Base-by-base conservation (phyloP, 2,113 vertebrate species). In the human (Homo sapiens) region DNA sequence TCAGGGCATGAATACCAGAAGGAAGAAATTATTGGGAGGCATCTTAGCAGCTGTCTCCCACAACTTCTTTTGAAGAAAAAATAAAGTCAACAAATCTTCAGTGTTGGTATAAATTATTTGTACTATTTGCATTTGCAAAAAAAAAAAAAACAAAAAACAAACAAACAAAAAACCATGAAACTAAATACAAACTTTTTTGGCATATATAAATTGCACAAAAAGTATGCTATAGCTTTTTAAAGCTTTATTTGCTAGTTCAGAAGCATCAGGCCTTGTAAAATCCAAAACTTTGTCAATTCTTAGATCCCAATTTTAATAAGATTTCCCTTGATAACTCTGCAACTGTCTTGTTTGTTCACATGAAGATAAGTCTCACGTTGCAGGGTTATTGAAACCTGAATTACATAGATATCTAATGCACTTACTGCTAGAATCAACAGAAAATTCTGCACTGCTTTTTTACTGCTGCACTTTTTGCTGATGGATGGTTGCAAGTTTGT, bases 401-500 rank as follows among this genome's bases (percentile, higher is more conserved):
- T 88, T 97, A 96, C 90, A 85, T 66, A 88, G 76, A 52, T 88
- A 90, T 88, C 93, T 85, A 92, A 94, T 96, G 75, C 88, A 93
- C 84, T 90, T 94, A 96, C 84, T 94, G 96, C 94, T 95, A 72
- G 96, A 96, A 97, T 92, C 93, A 90, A 97, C 94, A 96, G 90
- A 95, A 98, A 94, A 94, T 96, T 93, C 92, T 70, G 86, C 83
- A 55, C 32, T 82, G 92, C 78, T 27, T 89, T 93, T 82, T 73
- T 43, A 83, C 73, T 81, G 75, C 70, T 66, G 16, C 17, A 48
- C 55, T 92, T 90, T 97, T 80, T 92, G 95, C 93, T 96, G 95
- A 97, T 88, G 93, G 92, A 97, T 76, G 75, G 61, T 45, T 97
- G 81, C 76, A 93, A 88, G 96, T 55, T 11, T 43, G 40, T 38